Percentiles rank a stretch among this genome's conserved stretches.
These are phyloP conservation scores for Sebastes vulpes DNA, from an alignment of 2,797 vertebrate species.

Conservation along the genomic window DNA sequence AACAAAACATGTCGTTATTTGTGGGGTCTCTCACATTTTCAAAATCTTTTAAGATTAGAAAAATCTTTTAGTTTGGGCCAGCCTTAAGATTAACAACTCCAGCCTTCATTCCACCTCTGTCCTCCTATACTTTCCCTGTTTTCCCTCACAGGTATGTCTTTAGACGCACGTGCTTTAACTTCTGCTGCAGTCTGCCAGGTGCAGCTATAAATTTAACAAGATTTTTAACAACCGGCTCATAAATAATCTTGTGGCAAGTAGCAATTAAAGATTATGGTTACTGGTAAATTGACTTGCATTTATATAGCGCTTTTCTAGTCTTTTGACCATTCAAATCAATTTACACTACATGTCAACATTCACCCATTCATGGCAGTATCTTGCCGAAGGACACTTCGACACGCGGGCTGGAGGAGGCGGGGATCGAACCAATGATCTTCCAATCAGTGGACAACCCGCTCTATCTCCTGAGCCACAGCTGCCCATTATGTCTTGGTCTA, in stretches of 20 bases:
- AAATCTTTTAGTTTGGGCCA: background rate
- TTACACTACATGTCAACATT: background rate
- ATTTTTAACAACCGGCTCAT: slow-evolving; percentile 36
- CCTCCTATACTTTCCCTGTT: background rate
- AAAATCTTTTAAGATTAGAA: background rate
- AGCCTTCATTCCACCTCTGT: background rate
- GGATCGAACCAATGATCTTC: background rate
- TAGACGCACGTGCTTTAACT: background rate
- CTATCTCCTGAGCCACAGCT: background rate
- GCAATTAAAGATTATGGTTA: background rate
- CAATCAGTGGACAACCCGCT: background rate
- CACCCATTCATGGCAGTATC: background rate
- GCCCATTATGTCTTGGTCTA: background rate
- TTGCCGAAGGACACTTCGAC: background rate
- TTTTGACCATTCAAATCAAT: background rate
- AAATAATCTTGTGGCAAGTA: slow-evolving; percentile 32
- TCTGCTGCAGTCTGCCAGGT: slow-evolving; percentile 44
- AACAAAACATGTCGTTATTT: too few relatives aligned
- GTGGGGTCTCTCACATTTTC: background rate
- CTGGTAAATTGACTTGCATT: background rate
- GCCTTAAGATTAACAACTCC: background rate
- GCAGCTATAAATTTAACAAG: slow-evolving; percentile 56
- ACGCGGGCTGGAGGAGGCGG: background rate
- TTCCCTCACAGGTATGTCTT: slow-evolving; percentile 8
- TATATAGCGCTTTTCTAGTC: background rate